Base-by-base conservation (phyloP, 35 echinoderm and acorn worm genomes). In the Eucidaris tribuloides region DNA sequence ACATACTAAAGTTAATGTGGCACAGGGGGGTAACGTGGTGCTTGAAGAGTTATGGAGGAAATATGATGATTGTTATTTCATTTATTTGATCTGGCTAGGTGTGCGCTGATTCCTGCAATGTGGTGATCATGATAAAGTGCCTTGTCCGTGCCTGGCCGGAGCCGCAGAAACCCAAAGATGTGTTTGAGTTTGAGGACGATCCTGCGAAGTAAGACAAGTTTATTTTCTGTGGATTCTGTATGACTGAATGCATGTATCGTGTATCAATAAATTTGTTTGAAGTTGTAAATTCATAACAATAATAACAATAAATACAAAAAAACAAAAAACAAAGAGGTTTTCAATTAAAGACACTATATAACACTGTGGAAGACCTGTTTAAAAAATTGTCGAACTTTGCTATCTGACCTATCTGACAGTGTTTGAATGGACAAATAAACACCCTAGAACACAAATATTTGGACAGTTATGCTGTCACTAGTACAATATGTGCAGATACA, bases 171-270 rank as follows among this genome's bases (percentile, higher is more conserved):
- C 82, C 89, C 0, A 48, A 52, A 27, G 84, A 93, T 83, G 83
- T 93, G 24, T 99, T 90, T 90, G 90, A 93, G 42, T 93, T 90
- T 83, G 90, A 93, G 31, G 96, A 98, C 43, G 86, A 93, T 37
- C 71, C 90, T 13, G 85, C 74, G 28, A 89, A 78, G 89, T 97
- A 42, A 89, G 82, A 72, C 13, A 20, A 25, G 17, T 18, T 41
- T 18, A 19, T 2, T 78, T 2, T 17, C 40, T 2, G 40, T 44
- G 17, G 40, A 45, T n/a, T 15, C 13, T 68, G 14, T 31, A 13
- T 17, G 15, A 19, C 14, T 15, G 29, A 11, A 68, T 17, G 13
- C 30, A 15, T 17, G n/a, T 19, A 17, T 52, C 4, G 0, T 44
- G 24, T 79, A 5, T 24, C 49, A 0, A 14, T 17, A 27, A 1